Base-by-base conservation (phyloP, 2,113 vertebrate genomes). In the Halcyon senegalensis region DNA sequence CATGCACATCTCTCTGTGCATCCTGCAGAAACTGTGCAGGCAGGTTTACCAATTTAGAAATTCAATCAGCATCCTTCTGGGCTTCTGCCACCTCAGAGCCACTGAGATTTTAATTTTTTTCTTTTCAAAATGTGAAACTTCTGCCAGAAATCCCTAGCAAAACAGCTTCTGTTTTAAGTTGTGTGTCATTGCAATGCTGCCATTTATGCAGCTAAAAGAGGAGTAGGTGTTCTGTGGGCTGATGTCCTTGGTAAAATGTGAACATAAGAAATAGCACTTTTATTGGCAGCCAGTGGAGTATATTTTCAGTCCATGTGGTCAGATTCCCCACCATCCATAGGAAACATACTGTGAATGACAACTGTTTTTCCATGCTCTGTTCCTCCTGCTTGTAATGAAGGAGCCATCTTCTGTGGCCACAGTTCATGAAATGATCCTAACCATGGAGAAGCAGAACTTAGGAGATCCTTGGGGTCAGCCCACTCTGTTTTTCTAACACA, bases 281-380 rank as follows among this genome's bases (percentile, higher is more conserved):
- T 79, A 21, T 67, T 92, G 93, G 93, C 93, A 96, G 85, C 16
- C 16, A 1, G 50, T n/a, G 82, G 77, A 83, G 76, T 80, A 6
- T 88, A 94, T 96, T 97, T 94, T 93, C 88, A 96, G 91, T 68
- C 43, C 64, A 4, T 91, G 81, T 87, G 77, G 94, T 95, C 96
- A 97, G 88, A 89, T 82, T 89, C 68, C 79, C 86, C 89, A 76
- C 58, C 90, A 84, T 78, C 84, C 51, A 10, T 92, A 91, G 94
- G 92, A 91, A 95, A 81, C 72, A 86, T 58, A 70, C 87, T 91
- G 87, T 95, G 97, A 93, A 94, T 85, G 69, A 93, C 85, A 95
- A 74, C 64, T 73, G 10, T 84, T 96, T 94, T 95, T 94, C 91
- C 94, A 62, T 85, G 30, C 56, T 94, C 79, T 88, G 17, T 86